Percentiles rank a stretch among this genome's conserved stretches.
phyloP scores from a whole-genome alignment of 2,888 invertebrate species.

The Lacanobia oleracea region DNA sequence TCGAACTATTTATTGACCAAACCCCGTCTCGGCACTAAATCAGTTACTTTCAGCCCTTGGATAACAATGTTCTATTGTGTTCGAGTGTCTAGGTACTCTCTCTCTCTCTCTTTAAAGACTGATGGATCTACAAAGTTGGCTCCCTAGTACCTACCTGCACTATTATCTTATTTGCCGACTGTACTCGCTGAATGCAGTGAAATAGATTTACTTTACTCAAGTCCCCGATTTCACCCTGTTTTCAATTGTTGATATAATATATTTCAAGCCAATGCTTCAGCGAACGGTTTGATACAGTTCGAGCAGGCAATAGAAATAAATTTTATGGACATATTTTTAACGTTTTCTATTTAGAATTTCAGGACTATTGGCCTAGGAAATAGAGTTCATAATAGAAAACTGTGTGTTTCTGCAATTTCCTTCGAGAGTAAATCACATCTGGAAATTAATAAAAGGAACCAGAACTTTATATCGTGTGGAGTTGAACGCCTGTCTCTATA shows the following conservation, averaged over 20 bases:
- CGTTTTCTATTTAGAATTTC: constrained; percentile 11
- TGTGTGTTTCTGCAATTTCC: not conserved
- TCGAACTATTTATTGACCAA: no score
- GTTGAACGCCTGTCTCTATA: not conserved
- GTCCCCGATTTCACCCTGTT: constrained; percentile 11
- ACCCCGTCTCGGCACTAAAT: no score
- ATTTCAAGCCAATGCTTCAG: constrained; percentile 24
- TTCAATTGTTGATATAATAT: constrained; percentile 28
- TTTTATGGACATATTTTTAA: constrained; percentile 24
- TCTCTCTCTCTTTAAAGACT: not conserved
- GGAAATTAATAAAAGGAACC: constrained; percentile 13
- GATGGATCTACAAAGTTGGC: not conserved
- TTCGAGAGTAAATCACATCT: constrained; percentile 13
- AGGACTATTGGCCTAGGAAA: not conserved
- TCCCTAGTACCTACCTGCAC: not conserved
- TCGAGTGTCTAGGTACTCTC: not conserved
- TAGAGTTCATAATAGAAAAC: constrained; percentile 25
- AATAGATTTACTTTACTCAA: constrained; percentile 14
- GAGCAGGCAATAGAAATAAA: constrained; percentile 29
- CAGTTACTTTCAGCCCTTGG: no score
- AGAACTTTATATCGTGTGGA: constrained; percentile 8
- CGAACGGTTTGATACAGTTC: constrained; percentile 34
- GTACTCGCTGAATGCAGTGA: constrained; percentile 11
- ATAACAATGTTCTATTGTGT: no score
- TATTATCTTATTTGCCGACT: constrained; percentile 1